A percentile compares a stretch with the other conserved stretches of the same genome.
Evolutionary conservation across 30 jellyfish, hydroid and myxozoan genomes (phyloP).

Genomic region (Cassiopea andromeda): DNA sequence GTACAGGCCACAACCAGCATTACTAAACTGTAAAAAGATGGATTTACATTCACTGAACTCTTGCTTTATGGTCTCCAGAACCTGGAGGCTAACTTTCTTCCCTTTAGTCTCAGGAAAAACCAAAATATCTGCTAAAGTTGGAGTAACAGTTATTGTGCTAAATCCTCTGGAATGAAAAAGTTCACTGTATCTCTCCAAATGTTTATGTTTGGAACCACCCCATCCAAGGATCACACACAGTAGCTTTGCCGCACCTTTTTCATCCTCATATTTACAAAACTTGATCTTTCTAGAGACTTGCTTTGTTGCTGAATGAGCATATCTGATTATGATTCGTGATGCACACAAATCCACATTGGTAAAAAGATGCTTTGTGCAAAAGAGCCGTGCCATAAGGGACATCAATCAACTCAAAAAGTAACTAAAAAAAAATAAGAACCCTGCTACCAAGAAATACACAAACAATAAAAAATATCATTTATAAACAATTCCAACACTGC

Average conservation of each 20-base stretch:
- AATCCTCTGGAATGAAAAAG: slow-evolving; percentile 61
- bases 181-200: slow-evolving; percentile 67
- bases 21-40: slow-evolving; percentile 71
- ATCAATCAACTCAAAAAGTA: neutral
- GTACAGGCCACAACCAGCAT: slow-evolving; percentile 82
- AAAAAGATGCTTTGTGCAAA: neutral
- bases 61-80: slow-evolving; percentile 27
- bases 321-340: neutral
- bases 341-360: neutral
- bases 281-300: slow-evolving; percentile 41
- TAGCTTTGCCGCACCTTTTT: slow-evolving; percentile 26
- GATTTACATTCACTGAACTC: slow-evolving; percentile 18
- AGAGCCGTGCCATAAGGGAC: neutral
- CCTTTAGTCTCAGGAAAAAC: slow-evolving; percentile 67
- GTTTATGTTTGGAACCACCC: slow-evolving; percentile 70
- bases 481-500: too few species aligned
- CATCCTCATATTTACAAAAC: slow-evolving; percentile 1
- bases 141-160: slow-evolving; percentile 76
- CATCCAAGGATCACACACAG: slow-evolving; percentile 91
- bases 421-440: neutral
- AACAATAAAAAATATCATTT: too few species aligned
- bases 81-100: slow-evolving; percentile 44
- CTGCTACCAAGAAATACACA: neutral
- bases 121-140: slow-evolving; percentile 64
- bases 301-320: neutral